A percentile compares a stretch with the other conserved stretches of the same genome.
These are phyloP conservation scores for Venturia canescens DNA, from an alignment of 1,140 invertebrate species.

Conservation along the genomic window DNA sequence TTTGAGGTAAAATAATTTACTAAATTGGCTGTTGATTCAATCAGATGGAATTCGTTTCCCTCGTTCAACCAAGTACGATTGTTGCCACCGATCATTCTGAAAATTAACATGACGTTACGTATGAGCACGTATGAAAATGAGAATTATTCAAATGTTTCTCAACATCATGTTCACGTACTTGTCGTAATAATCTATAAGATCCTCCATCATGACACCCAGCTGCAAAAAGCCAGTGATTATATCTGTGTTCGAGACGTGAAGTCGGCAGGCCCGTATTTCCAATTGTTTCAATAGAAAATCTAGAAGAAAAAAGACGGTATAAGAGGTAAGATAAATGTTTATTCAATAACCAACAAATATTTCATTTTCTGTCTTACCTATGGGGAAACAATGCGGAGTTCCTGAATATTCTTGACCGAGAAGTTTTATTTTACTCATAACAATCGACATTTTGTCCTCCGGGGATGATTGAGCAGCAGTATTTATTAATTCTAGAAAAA, in stretches of 20 bases:
- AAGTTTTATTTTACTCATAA: conserved; percentile 85
- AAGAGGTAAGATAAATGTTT: not conserved
- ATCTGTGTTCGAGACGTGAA: conserved; percentile 81
- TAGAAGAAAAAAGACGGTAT: conserved; percentile 65
- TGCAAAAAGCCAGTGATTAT: conserved; percentile 84
- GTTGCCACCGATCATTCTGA: conserved; percentile 84
- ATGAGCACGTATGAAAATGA: no score
- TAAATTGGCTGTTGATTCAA: conserved; percentile 82
- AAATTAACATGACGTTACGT: conserved; percentile 48
- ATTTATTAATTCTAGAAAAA: conserved; percentile 69
- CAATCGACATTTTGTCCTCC: conserved; percentile 81
- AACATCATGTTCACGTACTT: conserved; percentile 76
- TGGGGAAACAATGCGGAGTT: conserved; percentile 86
- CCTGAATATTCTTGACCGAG: conserved; percentile 85
- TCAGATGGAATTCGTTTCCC: conserved; percentile 87
- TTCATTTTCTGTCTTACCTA: conserved; percentile 75
- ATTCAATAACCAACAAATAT: conserved; percentile 13
- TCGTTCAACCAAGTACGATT: conserved; percentile 86
- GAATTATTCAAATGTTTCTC: not conserved
- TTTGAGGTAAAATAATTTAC: conserved; percentile 80
- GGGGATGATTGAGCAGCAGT: conserved; percentile 64
- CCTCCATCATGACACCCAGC: conserved; percentile 84
- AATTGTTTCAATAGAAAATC: conserved; percentile 86
- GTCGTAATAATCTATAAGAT: conserved; percentile 85
- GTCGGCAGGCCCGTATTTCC: conserved; percentile 84